Evolutionary conservation across 2,797 vertebrate species (phyloP).

Genomic region (Oryzias sinensis): DNA sequence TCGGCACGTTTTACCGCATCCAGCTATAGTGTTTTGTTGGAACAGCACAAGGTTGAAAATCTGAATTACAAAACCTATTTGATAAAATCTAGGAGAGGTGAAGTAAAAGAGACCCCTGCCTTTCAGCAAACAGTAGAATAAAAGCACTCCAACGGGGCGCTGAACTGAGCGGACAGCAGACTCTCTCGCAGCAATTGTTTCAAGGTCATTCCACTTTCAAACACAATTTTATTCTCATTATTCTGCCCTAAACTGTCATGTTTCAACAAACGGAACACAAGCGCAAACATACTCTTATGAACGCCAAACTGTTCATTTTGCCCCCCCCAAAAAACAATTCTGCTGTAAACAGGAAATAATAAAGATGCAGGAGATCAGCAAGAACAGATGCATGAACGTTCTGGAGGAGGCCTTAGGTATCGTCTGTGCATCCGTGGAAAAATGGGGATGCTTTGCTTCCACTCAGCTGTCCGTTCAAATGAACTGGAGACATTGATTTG

Average conservation of each 20-base stretch:
- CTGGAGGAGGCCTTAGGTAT: conserved; percentile 39
- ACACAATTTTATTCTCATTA: background rate
- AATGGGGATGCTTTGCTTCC: conserved; percentile 29
- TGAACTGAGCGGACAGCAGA: conserved; percentile 20
- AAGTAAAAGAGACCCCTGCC: conserved; percentile 20
- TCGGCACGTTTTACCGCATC: background rate
- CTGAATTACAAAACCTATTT: conserved; percentile 6
- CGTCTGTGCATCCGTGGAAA: conserved; percentile 46
- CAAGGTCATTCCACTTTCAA: conserved; percentile 8
- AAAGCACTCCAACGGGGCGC: conserved; percentile 18
- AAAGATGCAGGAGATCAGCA: conserved; percentile 1
- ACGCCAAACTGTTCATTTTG: background rate
- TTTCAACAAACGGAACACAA: background rate
- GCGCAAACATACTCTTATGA: background rate
- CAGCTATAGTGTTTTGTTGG: conserved; percentile 7
- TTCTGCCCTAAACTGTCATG: background rate
- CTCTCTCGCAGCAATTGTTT: conserved; percentile 6
- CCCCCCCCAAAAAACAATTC: background rate
- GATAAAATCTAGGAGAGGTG: conserved; percentile 15
- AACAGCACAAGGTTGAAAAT: conserved; percentile 15
- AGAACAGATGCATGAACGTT: conserved; percentile 22
- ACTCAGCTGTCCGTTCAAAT: conserved; percentile 40
- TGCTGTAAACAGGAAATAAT: conserved; percentile 5
- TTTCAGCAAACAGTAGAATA: conserved; percentile 17
- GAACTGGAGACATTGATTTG: conserved; percentile 23